Conservation (phyloP, 2,113 vertebrate species). For the Dipodomys merriami region DNA sequence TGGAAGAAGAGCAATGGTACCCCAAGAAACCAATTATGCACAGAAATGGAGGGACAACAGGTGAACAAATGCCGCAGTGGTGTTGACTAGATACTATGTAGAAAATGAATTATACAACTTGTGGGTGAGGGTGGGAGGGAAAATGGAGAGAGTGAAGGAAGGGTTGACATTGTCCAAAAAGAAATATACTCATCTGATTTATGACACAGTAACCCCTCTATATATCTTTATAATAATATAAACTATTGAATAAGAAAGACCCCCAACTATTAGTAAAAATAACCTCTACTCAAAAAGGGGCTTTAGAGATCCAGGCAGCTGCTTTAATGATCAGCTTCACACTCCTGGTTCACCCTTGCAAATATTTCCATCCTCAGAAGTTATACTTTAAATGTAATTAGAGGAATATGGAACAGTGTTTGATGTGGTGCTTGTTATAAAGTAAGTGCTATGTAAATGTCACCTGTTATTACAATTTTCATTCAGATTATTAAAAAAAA, state of each 20-base stretch:
- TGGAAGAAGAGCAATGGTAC: neutral
- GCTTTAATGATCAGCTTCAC: constrained; percentile 17
- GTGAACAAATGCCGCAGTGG: too few species aligned
- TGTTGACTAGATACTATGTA: too few species aligned
- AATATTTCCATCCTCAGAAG: neutral
- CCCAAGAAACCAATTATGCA: neutral
- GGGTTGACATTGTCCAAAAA: too few species aligned
- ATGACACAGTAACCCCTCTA: too few species aligned
- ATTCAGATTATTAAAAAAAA: constrained; percentile 42
- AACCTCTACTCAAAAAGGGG: neutral
- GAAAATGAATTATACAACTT: too few species aligned
- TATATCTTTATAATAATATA: too few species aligned
- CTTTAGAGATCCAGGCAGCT: neutral
- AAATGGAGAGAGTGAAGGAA: too few species aligned
- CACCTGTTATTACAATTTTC: constrained; percentile 48
- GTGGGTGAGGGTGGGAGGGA: too few species aligned
- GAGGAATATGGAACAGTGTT: neutral
- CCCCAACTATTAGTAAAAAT: constrained; percentile 24
- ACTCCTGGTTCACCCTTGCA: neutral
- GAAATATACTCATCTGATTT: too few species aligned
- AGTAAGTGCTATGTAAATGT: constrained; percentile 48
- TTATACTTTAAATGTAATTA: constrained; percentile 43
- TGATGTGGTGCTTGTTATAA: constrained; percentile 29
- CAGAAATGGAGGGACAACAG: too few species aligned
- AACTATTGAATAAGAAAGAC: too few species aligned